Conservation (phyloP, 2,888 invertebrate genomes). For the Encarsia formosa region DNA sequence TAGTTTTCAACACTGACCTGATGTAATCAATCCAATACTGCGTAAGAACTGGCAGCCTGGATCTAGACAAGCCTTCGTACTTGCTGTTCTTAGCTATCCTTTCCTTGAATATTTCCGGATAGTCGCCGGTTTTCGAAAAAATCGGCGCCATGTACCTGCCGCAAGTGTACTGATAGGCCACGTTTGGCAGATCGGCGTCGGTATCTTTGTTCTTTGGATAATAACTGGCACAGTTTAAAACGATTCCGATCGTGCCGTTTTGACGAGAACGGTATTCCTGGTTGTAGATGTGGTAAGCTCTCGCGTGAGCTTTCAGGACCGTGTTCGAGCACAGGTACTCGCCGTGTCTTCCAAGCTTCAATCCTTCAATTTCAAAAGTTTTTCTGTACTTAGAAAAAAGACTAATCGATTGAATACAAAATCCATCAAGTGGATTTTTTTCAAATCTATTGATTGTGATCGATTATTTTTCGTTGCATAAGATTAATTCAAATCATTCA, state of each 20-base stretch:
- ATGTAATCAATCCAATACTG: conserved; percentile 55
- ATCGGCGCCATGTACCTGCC: conserved; percentile 53
- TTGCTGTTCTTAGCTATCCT: conserved; percentile 48
- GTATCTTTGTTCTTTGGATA: conserved; percentile 19
- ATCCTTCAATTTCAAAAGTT: conserved; percentile 2
- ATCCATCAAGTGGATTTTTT: too few relatives aligned
- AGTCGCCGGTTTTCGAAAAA: conserved; percentile 50
- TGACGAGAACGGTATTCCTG: conserved; percentile 56
- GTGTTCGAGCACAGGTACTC: conserved; percentile 68
- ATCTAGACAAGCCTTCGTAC: conserved; percentile 46
- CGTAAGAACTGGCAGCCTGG: conserved; percentile 51
- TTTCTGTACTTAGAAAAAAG: too few relatives aligned
- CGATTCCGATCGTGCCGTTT: conserved; percentile 52
- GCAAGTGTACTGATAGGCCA: conserved; percentile 46
- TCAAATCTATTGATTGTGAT: neutral
- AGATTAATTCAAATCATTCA: neutral
- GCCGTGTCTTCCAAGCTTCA: conserved; percentile 48
- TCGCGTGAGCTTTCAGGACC: conserved; percentile 67
- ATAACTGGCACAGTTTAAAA: conserved; percentile 2
- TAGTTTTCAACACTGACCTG: neutral
- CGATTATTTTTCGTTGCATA: neutral
- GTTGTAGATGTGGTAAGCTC: conserved; percentile 61
- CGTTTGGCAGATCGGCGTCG: conserved; percentile 10
- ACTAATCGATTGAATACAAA: too few relatives aligned
- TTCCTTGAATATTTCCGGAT: conserved; percentile 51